Evolutionary conservation across 2,888 invertebrate genomes (phyloP).

Genomic region (Pogonocherus hispidulus): DNA sequence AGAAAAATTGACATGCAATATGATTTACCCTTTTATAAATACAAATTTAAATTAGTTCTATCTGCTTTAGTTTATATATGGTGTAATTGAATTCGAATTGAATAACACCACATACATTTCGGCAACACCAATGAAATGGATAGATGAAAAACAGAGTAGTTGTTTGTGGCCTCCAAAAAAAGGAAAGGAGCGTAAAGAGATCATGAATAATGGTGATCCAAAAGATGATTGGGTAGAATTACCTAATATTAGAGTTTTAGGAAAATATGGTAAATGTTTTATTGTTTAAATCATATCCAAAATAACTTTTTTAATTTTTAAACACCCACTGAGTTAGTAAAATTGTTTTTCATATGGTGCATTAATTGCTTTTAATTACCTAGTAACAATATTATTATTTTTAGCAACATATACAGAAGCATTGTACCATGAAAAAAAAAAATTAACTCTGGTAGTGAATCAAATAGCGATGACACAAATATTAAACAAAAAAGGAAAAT

Average conservation of each 20-base stretch:
- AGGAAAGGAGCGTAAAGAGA: constrained; percentile 12
- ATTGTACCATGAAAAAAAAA: constrained; percentile 3
- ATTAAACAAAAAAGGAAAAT: constrained; percentile 5
- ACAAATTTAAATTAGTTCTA: not conserved
- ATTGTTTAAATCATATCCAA: too few species aligned
- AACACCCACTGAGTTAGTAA: too few species aligned
- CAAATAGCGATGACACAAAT: not conserved
- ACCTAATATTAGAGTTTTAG: too few species aligned
- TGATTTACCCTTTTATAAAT: not conserved
- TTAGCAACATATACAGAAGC: not conserved
- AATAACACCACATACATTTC: too few species aligned
- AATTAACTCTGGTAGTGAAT: constrained; percentile 3
- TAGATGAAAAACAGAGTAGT: constrained; percentile 1
- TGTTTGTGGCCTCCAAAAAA: constrained; percentile 24
- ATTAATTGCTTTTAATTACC: too few species aligned
- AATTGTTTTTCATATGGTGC: too few species aligned
- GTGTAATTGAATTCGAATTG: not conserved
- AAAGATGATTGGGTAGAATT: too few species aligned
- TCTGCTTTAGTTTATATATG: constrained; percentile 16
- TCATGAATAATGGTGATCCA: too few species aligned
- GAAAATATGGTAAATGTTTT: too few species aligned
- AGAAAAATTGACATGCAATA: not conserved
- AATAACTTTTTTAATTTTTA: too few species aligned
- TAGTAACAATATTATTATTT: too few species aligned
- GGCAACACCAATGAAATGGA: too few species aligned